Evolutionary conservation across 2,113 vertebrate species (phyloP), one percentile per base, ranked within the genome.

Genomic region (human (Homo sapiens)): DNA sequence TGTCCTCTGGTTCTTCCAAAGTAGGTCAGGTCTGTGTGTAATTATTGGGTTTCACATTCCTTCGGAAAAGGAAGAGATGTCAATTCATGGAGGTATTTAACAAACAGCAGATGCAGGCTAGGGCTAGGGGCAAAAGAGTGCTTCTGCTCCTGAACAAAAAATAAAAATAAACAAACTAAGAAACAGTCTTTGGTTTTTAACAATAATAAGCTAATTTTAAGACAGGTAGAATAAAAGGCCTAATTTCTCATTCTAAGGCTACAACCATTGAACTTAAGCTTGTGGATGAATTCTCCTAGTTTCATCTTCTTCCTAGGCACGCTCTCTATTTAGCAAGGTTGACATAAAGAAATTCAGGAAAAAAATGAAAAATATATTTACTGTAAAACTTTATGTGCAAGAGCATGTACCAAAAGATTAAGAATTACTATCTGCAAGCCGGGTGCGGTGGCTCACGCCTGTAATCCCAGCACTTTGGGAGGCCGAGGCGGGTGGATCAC

Each of bases 1-100:
- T 96, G 96, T 96, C 91, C 90, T 90, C 52, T 81, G 32, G 23
- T 68, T 97, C 79, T 73, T 95, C 96, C 94, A 88, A 98, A 98
- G 96, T 97, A 97, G 93, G 96, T 97, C 95, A 96, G 64, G 68
- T 88, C 82, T 97, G 72, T 95, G 87, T 59, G 13, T 87, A 89
- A 95, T 96, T 92, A 61, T 0, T 96, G 92, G 90, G 86, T 96
- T 93, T 96, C 73, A 76, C 30, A 68, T 95, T 95, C 55, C 92
- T 95, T 90, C 55, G 85, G n/a, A 89, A 96, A 93, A 87, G 72
- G 84, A 97, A 97, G 61, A 27, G 40, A 90, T 66, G 94, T 94
- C 76, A 86, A 52, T 35, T 72, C 50, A 82, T n/a, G 25, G 38
- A 88, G 61, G 45, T 20, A 76, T 82, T 95, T 89, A 57, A 97